A percentile compares a stretch with the other conserved stretches of the same genome.
Evolutionary conservation across 2,113 vertebrate species (phyloP).

Genomic region (Lontra canadensis): DNA sequence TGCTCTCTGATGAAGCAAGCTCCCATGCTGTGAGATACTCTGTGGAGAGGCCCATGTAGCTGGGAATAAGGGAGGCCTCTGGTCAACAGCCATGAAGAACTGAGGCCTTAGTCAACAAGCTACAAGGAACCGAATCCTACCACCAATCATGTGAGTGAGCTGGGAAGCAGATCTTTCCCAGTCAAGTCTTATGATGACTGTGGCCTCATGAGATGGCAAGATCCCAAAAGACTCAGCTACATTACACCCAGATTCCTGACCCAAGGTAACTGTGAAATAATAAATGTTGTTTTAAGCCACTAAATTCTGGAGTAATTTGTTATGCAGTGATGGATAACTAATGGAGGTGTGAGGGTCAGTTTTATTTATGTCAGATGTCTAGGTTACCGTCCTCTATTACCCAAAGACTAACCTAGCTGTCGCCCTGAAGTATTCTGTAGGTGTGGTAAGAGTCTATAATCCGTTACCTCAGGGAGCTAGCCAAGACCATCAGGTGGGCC

Average conservation of each 20-base stretch:
- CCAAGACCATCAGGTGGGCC: background rate
- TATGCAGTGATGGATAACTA: background rate
- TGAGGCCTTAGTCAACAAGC: background rate
- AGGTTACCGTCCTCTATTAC: background rate
- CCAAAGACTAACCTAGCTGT: background rate
- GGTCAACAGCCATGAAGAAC: background rate
- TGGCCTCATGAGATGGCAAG: background rate
- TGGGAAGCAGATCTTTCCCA: background rate
- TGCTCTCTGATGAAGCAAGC: background rate
- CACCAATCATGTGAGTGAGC: background rate
- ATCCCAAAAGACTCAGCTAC: background rate
- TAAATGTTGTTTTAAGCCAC: background rate
- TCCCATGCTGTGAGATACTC: background rate
- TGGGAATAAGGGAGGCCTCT: background rate
- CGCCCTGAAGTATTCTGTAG: background rate
- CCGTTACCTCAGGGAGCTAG: background rate
- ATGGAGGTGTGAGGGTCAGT: background rate
- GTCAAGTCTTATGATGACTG: background rate
- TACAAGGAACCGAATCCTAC: background rate
- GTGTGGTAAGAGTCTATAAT: background rate
- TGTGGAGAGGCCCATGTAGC: background rate
- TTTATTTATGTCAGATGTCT: background rate
- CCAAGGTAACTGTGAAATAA: background rate
- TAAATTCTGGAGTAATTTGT: background rate
- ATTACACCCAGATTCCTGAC: background rate